phyloP scores from a whole-genome alignment of 2,113 vertebrate genomes.

The Oenanthe oenanthe region DNA sequence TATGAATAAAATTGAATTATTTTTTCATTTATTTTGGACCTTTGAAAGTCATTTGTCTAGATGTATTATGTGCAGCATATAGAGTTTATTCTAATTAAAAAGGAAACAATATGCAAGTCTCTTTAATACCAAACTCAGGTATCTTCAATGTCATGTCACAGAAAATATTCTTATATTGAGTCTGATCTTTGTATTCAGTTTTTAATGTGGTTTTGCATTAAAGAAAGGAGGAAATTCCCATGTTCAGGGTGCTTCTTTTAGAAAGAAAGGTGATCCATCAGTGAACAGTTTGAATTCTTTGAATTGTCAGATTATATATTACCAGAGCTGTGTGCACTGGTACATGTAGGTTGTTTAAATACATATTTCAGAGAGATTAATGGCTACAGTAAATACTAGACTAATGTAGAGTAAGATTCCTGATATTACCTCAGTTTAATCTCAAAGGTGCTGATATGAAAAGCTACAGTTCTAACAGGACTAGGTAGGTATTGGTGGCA shows the following conservation, averaged over 20 bases:
- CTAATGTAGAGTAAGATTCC: background rate
- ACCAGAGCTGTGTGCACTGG: background rate
- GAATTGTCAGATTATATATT: background rate
- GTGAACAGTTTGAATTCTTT: background rate
- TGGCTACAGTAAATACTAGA: background rate
- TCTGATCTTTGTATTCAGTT: background rate
- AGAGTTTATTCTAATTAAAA: background rate
- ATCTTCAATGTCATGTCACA: background rate
- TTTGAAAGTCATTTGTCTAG: background rate
- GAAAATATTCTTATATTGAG: background rate
- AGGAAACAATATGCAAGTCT: background rate
- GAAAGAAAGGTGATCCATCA: background rate
- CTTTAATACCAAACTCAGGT: background rate
- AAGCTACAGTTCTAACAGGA: background rate
- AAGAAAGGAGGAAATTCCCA: background rate
- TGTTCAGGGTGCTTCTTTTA: background rate
- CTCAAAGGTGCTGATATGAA: background rate
- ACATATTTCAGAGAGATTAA: background rate
- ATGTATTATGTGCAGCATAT: background rate
- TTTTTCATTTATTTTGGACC: background rate
- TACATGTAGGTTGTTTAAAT: background rate
- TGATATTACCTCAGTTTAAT: background rate
- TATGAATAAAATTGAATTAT: background rate
- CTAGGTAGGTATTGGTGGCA: background rate
- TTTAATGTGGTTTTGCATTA: background rate